phyloP scores from a whole-genome alignment of 2,888 invertebrate genomes.

The Uloborus plumipes region DNA sequence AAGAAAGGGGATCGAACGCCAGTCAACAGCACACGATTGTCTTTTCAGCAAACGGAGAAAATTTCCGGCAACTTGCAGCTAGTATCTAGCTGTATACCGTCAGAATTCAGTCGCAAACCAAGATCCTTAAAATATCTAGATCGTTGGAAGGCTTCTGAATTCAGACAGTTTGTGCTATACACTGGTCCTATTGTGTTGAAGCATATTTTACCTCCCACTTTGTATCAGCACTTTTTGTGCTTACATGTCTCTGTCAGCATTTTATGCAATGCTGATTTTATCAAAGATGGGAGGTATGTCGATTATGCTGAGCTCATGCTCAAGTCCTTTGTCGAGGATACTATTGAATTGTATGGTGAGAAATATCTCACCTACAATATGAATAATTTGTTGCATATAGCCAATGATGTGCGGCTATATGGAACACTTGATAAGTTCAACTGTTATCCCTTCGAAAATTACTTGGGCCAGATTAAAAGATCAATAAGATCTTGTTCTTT shows the following conservation, averaged over 20 bases:
- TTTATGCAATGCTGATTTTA: background rate
- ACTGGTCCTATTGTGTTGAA: conserved; percentile 9
- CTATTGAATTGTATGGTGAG: background rate
- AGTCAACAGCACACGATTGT: too few relatives aligned
- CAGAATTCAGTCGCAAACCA: conserved; percentile 25
- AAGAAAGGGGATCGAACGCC: background rate
- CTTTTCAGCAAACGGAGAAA: background rate
- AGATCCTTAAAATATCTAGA: conserved; percentile 10
- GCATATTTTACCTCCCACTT: background rate
- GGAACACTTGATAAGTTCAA: background rate
- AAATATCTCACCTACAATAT: conserved; percentile 6
- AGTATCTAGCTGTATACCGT: background rate
- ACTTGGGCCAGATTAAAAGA: too few relatives aligned
- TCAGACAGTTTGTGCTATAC: conserved; percentile 3
- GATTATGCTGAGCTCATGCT: conserved; percentile 10
- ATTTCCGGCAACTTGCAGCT: background rate
- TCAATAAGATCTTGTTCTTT: too few relatives aligned
- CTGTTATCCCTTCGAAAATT: conserved; percentile 9
- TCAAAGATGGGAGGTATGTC: background rate
- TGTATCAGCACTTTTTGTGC: background rate
- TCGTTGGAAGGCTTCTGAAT: conserved; percentile 11
- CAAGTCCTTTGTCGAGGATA: background rate
- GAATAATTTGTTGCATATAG: background rate
- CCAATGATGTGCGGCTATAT: conserved; percentile 2
- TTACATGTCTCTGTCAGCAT: background rate